Percentiles rank a stretch among this genome's conserved stretches.
These are phyloP conservation scores for Suillia variegata DNA, from an alignment of 2,888 invertebrate genomes.

Conservation along the genomic window DNA sequence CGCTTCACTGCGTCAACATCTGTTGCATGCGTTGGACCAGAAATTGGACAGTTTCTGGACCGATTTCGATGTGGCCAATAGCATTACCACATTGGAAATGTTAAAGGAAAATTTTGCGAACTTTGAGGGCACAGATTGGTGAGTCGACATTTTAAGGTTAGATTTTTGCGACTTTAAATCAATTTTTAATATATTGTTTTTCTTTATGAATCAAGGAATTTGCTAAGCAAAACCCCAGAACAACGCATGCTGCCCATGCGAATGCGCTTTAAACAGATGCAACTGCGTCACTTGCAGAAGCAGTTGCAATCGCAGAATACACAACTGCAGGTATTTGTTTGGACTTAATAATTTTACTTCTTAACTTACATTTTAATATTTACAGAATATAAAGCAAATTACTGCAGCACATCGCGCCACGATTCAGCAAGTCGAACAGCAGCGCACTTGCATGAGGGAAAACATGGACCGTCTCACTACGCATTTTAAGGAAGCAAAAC, in stretches of 20 bases:
- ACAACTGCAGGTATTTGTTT: slow-evolving; percentile 30
- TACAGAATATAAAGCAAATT: background rate
- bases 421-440: background rate
- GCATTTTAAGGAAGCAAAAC: background rate
- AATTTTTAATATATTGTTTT: background rate
- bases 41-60: slow-evolving; percentile 38
- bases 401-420: background rate
- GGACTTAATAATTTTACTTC: background rate
- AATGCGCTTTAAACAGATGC: slow-evolving; percentile 35
- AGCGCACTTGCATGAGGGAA: background rate
- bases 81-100: slow-evolving; percentile 36
- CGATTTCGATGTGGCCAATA: slow-evolving; percentile 30
- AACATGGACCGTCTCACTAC: background rate
- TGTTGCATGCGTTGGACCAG: slow-evolving; percentile 29
- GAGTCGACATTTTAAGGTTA: slow-evolving; percentile 7
- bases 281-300: slow-evolving; percentile 34
- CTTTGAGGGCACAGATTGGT: slow-evolving; percentile 37
- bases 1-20: slow-evolving; percentile 11
- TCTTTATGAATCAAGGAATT: slow-evolving; percentile 33
- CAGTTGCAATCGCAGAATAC: slow-evolving; percentile 36
- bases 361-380: background rate
- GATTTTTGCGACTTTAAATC: background rate
- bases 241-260: slow-evolving; percentile 40
- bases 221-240: slow-evolving; percentile 31
- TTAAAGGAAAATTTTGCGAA: slow-evolving; percentile 39